These are phyloP conservation scores for Metopolophium dirhodum DNA, from an alignment of 1,140 invertebrate genomes.

Conservation along the genomic window DNA sequence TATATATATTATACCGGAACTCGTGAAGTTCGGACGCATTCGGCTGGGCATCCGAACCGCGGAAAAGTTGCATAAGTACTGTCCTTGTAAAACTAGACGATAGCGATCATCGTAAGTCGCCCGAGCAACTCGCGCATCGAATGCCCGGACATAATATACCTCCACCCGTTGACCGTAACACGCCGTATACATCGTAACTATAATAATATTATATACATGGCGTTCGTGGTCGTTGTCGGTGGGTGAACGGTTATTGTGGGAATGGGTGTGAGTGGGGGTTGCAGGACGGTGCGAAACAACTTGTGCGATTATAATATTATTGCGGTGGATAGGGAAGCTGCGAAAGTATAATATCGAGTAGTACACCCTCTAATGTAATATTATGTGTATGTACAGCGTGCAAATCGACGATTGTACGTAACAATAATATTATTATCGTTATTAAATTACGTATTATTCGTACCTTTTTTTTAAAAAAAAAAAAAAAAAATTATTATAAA, in stretches of 20 bases:
- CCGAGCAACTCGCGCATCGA: neutral
- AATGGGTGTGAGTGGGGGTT: too few species aligned
- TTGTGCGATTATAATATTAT: neutral
- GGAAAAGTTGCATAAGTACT: neutral
- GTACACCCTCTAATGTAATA: neutral
- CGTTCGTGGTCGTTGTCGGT: too few species aligned
- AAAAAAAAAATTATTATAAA: neutral
- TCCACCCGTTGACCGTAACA: neutral
- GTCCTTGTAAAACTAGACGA: neutral
- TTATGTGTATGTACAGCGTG: constrained; percentile 27
- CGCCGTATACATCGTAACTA: too few species aligned
- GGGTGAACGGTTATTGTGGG: too few species aligned
- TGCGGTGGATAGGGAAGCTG: neutral
- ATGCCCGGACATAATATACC: neutral
- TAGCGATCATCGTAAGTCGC: neutral
- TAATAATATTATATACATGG: too few species aligned
- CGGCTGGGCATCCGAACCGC: neutral
- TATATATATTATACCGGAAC: neutral
- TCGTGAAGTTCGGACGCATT: neutral
- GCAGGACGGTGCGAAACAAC: neutral
- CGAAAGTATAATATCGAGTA: neutral
- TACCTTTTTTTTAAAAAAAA: neutral
- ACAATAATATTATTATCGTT: neutral
- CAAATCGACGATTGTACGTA: neutral
- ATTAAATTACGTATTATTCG: neutral